Evolutionary conservation across 2,888 invertebrate genomes (phyloP).

Genomic region (Athrips mouffetella): DNA sequence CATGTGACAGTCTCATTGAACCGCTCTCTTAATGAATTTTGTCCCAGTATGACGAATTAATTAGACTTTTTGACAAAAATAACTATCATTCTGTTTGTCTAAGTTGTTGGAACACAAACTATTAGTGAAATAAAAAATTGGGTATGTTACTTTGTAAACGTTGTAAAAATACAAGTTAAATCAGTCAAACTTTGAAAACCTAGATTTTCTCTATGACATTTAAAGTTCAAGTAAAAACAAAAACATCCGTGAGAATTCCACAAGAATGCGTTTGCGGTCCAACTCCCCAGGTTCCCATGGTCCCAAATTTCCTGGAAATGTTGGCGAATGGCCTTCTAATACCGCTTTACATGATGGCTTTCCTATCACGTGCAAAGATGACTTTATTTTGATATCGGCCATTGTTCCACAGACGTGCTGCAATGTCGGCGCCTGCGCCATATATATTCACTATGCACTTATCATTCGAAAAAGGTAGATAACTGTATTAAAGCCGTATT

Average conservation of each 20-base stretch:
- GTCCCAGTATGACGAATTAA: too few species aligned
- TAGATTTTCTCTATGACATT: too few species aligned
- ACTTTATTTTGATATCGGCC: conserved; percentile 71
- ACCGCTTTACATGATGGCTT: conserved; percentile 33
- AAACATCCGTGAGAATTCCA: conserved; percentile 6
- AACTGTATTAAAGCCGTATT: conserved; percentile 18
- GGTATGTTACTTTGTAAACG: too few species aligned
- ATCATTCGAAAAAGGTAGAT: conserved; percentile 16
- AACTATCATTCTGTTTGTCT: too few species aligned
- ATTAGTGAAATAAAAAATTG: too few species aligned
- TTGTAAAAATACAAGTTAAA: too few species aligned
- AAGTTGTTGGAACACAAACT: too few species aligned
- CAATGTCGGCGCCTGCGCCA: conserved; percentile 34
- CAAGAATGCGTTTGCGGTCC: conserved; percentile 11
- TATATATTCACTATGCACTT: conserved; percentile 36
- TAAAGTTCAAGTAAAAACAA: too few species aligned
- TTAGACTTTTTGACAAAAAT: too few species aligned
- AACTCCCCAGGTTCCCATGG: conserved; percentile 10
- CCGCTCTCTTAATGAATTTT: too few species aligned
- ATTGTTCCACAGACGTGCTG: conserved; percentile 60
- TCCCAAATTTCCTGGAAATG: conserved; percentile 11
- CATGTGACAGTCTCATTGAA: too few species aligned
- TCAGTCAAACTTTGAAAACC: too few species aligned
- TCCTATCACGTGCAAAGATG: conserved; percentile 62
- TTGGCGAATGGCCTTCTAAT: conserved; percentile 13